These are phyloP conservation scores for Macrotus californicus DNA, from an alignment of 2,113 vertebrate species.

Conservation along the genomic window DNA sequence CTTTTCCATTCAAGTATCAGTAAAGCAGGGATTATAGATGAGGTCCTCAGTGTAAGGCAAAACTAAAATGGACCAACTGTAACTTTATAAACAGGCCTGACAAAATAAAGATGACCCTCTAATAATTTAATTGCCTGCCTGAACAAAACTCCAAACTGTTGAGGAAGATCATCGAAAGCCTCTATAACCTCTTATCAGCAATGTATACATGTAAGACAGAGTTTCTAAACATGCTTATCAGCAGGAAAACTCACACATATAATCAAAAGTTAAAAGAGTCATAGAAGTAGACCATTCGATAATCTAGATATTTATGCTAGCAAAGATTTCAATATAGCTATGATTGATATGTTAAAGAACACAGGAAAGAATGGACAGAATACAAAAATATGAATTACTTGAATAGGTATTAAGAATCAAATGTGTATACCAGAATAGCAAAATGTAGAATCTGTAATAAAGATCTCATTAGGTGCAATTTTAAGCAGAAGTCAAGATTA, in stretches of 20 bases:
- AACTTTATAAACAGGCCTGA: constrained; percentile 2
- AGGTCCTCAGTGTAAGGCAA: background rate
- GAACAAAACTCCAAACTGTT: background rate
- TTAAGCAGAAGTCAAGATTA: constrained; percentile 1
- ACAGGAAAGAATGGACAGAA: background rate
- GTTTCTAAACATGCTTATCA: background rate
- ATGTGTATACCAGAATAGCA: background rate
- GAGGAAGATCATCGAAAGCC: background rate
- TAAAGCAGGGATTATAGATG: background rate
- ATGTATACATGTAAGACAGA: background rate
- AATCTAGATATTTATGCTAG: background rate
- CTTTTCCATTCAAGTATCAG: background rate
- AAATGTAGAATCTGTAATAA: background rate
- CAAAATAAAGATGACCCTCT: background rate
- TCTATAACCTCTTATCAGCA: background rate
- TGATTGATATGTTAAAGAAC: background rate
- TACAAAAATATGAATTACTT: background rate
- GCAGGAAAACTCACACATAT: background rate
- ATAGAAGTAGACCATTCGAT: background rate
- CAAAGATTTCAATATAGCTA: constrained; percentile 14
- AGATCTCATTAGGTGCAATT: background rate
- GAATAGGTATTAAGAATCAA: background rate
- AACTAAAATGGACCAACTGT: background rate
- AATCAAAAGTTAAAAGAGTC: background rate
- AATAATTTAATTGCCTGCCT: background rate